Evolutionary conservation across 30 jellyfish, hydroid and myxozoan genomes (phyloP).

Genomic region (Calvadosia cruxmelitensis): DNA sequence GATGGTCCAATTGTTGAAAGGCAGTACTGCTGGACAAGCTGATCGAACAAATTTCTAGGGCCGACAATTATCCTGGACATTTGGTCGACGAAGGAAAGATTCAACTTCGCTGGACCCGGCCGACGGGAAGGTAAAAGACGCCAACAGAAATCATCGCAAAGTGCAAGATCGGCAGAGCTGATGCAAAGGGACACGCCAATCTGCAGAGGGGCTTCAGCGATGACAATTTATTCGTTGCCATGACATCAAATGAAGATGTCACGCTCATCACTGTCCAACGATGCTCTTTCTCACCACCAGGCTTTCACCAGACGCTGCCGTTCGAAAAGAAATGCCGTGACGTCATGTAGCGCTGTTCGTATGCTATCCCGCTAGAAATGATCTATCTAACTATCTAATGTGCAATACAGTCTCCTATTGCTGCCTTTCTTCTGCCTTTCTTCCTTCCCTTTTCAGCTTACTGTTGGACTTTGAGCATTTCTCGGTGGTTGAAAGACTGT

Average conservation of each 20-base stretch:
- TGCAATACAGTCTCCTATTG: too few species aligned
- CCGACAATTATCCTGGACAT: conserved; percentile 33
- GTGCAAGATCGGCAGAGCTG: conserved; percentile 20
- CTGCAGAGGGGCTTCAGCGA: conserved; percentile 40
- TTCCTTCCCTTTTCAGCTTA: too few species aligned
- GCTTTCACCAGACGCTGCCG: neutral
- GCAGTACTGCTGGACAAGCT: conserved; percentile 14
- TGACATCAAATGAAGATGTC: conserved; percentile 35
- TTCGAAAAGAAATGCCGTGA: conserved; percentile 18
- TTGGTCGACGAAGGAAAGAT: conserved; percentile 21
- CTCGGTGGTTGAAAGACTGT: too few species aligned
- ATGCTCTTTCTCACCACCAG: neutral
- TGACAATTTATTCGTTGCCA: conserved; percentile 42
- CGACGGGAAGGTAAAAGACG: conserved; percentile 17
- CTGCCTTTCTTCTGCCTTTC: too few species aligned
- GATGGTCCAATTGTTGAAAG: conserved; percentile 4
- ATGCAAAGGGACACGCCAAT: conserved; percentile 56
- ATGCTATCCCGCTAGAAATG: conserved; percentile 67
- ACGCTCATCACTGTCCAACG: conserved; percentile 13
- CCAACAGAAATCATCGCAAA: conserved; percentile 38
- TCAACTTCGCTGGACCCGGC: neutral
- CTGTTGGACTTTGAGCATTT: too few species aligned
- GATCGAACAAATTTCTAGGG: conserved; percentile 45
- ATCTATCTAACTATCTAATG: conserved; percentile 66
- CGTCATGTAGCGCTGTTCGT: conserved; percentile 44